phyloP scores from a whole-genome alignment of 1,140 invertebrate genomes.

The Drosophila tani region DNA sequence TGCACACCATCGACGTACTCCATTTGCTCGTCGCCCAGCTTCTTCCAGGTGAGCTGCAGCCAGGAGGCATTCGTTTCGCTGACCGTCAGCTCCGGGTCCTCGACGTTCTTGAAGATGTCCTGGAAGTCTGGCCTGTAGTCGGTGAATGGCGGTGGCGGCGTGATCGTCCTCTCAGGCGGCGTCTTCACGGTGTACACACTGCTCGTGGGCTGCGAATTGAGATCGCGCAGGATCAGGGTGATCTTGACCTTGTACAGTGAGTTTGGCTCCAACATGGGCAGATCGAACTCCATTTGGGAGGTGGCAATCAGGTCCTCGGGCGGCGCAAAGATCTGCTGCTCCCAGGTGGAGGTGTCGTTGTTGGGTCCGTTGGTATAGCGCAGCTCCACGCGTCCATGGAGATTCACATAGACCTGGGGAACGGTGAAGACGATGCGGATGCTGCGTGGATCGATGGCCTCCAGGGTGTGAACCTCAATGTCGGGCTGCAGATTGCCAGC shows the following conservation, averaged over 20 bases:
- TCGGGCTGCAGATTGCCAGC: constrained; percentile 73
- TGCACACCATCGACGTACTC: constrained; percentile 88
- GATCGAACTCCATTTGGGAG: constrained; percentile 92
- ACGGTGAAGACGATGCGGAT: constrained; percentile 93
- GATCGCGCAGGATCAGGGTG: constrained; percentile 89
- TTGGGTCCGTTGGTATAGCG: constrained; percentile 91
- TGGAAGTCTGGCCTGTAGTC: constrained; percentile 83
- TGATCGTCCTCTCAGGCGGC: constrained; percentile 84
- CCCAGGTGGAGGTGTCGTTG: constrained; percentile 90
- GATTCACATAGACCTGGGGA: constrained; percentile 92
- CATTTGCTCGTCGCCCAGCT: constrained; percentile 91
- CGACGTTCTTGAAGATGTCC: constrained; percentile 80
- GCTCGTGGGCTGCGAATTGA: constrained; percentile 90
- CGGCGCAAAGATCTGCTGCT: constrained; percentile 93
- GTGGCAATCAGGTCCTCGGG: constrained; percentile 93
- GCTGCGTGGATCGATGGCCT: constrained; percentile 91
- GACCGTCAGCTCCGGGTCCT: constrained; percentile 90
- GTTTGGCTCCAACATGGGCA: constrained; percentile 90
- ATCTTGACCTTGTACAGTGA: constrained; percentile 93
- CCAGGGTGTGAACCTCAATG: constrained; percentile 88
- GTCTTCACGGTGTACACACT: constrained; percentile 90
- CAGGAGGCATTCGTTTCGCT: constrained; percentile 91
- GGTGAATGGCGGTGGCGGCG: constrained; percentile 78
- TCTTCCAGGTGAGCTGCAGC: constrained; percentile 92
- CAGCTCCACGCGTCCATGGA: constrained; percentile 93